phyloP scores from a whole-genome alignment of 2,113 vertebrate genomes.

The Sphaerodactylus townsendi region DNA sequence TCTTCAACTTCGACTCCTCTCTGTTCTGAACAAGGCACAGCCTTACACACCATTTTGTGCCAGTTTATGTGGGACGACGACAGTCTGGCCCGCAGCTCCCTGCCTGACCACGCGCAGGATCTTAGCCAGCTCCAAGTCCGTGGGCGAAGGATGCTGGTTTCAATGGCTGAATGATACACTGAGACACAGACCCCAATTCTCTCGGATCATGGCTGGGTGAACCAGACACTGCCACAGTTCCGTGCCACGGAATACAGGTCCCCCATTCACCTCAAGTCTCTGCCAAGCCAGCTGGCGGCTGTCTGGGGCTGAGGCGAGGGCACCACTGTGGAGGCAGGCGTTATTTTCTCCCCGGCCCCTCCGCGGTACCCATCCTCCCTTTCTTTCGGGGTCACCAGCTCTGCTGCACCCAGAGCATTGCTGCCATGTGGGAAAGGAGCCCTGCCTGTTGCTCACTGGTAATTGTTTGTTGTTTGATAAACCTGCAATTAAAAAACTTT shows the following conservation, averaged over 20 bases:
- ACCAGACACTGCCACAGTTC: not conserved
- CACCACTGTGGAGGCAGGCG: not conserved
- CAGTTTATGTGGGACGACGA: not conserved
- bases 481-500: too few relatives aligned
- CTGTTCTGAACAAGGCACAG: not conserved
- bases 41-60: too few relatives aligned
- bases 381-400: not conserved
- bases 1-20: too few relatives aligned
- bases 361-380: too few relatives aligned
- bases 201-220: not conserved
- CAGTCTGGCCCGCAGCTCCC: too few relatives aligned
- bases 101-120: too few relatives aligned
- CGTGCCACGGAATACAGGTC: not conserved
- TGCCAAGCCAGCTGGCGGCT: not conserved
- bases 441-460: too few relatives aligned
- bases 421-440: not conserved
- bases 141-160: not conserved
- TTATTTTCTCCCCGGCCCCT: not conserved
- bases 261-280: too few relatives aligned
- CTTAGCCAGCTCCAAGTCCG: not conserved
- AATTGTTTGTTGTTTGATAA: too few relatives aligned
- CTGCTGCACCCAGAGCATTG: too few relatives aligned
- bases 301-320: not conserved
- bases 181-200: not conserved
- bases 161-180: not conserved